These are phyloP conservation scores for Ibidorhyncha struthersii DNA, from an alignment of 2,113 vertebrate genomes.

Conservation along the genomic window DNA sequence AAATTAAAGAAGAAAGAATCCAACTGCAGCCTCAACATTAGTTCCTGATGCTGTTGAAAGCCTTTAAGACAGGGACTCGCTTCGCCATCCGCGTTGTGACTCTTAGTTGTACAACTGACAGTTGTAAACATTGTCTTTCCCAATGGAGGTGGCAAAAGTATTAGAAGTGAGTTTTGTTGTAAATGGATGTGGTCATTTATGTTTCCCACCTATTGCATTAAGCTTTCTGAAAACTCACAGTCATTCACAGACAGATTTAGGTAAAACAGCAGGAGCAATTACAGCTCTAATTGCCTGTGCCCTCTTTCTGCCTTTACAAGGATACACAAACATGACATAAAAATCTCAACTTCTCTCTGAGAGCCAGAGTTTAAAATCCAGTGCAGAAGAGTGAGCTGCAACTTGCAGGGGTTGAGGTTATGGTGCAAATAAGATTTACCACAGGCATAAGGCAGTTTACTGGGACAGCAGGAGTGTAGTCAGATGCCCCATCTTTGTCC, in stretches of 20 bases:
- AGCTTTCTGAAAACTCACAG: not conserved
- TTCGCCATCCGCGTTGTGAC: not conserved
- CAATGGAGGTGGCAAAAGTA: not conserved
- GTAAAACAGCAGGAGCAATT: not conserved
- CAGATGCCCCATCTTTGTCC: not conserved
- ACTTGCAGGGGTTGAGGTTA: not conserved
- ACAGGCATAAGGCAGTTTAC: not conserved
- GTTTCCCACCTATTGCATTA: not conserved
- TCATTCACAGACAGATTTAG: not conserved
- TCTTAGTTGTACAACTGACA: no score
- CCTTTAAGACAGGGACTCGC: not conserved
- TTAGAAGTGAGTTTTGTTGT: not conserved
- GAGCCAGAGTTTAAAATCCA: not conserved
- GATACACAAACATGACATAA: rapidly evolving
- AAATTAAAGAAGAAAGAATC: not conserved
- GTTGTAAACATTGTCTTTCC: not conserved
- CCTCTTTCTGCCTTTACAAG: not conserved
- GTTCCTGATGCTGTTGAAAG: not conserved
- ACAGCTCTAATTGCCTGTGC: not conserved
- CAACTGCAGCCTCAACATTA: not conserved
- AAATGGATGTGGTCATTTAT: not conserved
- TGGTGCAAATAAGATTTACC: not conserved
- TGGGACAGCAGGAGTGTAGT: not conserved
- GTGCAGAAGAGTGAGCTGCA: not conserved
- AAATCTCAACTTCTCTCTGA: not conserved